Percentiles rank a stretch among this genome's conserved stretches.
phyloP scores from a whole-genome alignment of 2,888 invertebrate species.

The Andricus quercusramuli region DNA sequence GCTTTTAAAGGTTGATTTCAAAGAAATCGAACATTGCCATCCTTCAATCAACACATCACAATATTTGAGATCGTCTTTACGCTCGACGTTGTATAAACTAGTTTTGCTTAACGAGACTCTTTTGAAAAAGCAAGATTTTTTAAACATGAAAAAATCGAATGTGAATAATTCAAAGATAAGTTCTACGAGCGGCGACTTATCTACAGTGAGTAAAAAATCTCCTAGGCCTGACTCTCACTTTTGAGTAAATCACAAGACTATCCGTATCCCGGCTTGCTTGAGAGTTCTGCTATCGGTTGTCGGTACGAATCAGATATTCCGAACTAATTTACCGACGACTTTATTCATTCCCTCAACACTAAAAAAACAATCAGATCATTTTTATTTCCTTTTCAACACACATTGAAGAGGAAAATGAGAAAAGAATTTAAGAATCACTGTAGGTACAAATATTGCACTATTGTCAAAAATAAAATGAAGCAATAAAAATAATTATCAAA shows the following conservation, averaged over 20 bases:
- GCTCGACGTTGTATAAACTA: background rate
- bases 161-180: background rate
- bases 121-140: background rate
- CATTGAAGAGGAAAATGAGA: background rate
- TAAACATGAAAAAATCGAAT: background rate
- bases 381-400: background rate
- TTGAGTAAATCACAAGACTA: slow-evolving; percentile 36
- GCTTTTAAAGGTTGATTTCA: slow-evolving; percentile 28
- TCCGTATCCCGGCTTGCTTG: slow-evolving; percentile 2
- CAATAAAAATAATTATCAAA: background rate
- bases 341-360: slow-evolving; percentile 20
- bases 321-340: slow-evolving; percentile 56
- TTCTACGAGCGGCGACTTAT: background rate
- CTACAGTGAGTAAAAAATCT: slow-evolving; percentile 22
- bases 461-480: slow-evolving; percentile 24
- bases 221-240: slow-evolving; percentile 55
- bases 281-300: slow-evolving; percentile 45
- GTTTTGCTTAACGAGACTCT: background rate
- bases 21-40: slow-evolving; percentile 8
- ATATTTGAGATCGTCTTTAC: slow-evolving; percentile 38
- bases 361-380: slow-evolving; percentile 32
- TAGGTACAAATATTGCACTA: slow-evolving; percentile 18
- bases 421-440: slow-evolving; percentile 9
- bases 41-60: slow-evolving; percentile 26
- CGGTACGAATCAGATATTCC: slow-evolving; percentile 53